A percentile compares a stretch with the other conserved stretches of the same genome.
Evolutionary conservation across 2,797 vertebrate genomes (phyloP).

Genomic region (Xyrichtys novacula): DNA sequence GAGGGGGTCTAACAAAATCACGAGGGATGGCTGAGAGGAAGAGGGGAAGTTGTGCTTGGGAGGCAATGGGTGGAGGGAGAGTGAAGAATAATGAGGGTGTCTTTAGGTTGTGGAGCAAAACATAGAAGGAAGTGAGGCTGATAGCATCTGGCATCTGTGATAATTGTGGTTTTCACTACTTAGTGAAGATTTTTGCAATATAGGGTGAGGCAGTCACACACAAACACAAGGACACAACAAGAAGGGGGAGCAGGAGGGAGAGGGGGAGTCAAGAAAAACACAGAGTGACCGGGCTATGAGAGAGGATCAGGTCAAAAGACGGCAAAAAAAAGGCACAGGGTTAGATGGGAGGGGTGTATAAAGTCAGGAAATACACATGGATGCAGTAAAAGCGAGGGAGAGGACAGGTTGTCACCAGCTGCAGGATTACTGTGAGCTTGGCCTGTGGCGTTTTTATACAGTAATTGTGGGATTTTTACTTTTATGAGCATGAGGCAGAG

Average conservation of each 20-base stretch:
- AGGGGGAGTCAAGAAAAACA: conserved; percentile 28
- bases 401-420: conserved; percentile 65
- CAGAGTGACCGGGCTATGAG: conserved; percentile 17
- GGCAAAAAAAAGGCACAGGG: conserved; percentile 19
- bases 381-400: conserved; percentile 50
- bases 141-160: conserved; percentile 59
- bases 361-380: conserved; percentile 52
- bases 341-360: conserved; percentile 37
- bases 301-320: conserved; percentile 47
- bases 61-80: conserved; percentile 18
- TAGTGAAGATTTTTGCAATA: conserved; percentile 57
- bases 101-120: conserved; percentile 47
- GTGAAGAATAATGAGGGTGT: conserved; percentile 31
- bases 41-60: conserved; percentile 60
- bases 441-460: conserved; percentile 54
- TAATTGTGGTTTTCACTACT: conserved; percentile 50
- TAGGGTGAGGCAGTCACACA: conserved; percentile 17
- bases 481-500: conserved; percentile 63
- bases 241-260: conserved; percentile 24
- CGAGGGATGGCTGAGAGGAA: conserved; percentile 41
- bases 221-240: conserved; percentile 20
- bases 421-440: conserved; percentile 57
- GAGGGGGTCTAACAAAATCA: conserved; percentile 40
- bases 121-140: conserved; percentile 37
- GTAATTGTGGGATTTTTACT: conserved; percentile 66